Base-by-base conservation (phyloP, 2,113 vertebrate genomes). In the Noctilio leporinus region DNA sequence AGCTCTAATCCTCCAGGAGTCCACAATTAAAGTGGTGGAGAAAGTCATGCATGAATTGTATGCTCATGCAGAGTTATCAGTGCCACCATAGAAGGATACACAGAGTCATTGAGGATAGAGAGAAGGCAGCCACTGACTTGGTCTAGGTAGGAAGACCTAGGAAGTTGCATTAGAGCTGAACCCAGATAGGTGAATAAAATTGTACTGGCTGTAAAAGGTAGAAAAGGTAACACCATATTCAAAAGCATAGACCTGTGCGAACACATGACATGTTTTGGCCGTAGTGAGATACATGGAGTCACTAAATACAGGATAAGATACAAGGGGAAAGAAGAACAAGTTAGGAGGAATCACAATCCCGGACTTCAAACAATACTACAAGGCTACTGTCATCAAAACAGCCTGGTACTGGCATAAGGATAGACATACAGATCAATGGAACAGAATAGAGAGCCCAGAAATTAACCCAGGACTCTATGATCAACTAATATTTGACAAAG, bases 1-100 rank as follows among this genome's bases (percentile, higher is more conserved):
- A 1, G 7, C 93, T 83, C 67, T 83, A 88, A 86, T 91, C 53
- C 86, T 91, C 85, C 73, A 69, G 82, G 92, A 94, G 49, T 75
- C 85, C 65, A 77, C 38, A 75, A 33, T 75, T 53, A 94, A 94
- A 93, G 78, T 64, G 49, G 59, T 64, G 22, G 55, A 89, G 69
- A 91, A 91, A 93, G 82, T 35, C 77, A 88, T 67, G 33, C 65
- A 94, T 75, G 77, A 88, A 95, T 55, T 0, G 0, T 92, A 96
- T 75, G 77, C 62, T 92, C 93, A 75, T 35, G 22, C 6, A 17
- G 28, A 82, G 49, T 16, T 86, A 30, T 64, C 51, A 93, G 47
- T 40, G 7, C 51, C 45, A 19, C 2, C 14, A 87, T 57, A 38
- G 33, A 73, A 75, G 45, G 59, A 53, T 69, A 67, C 47, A 40